Conservation (phyloP, 2,113 vertebrate genomes). For the Ceuthmochares aereus region DNA sequence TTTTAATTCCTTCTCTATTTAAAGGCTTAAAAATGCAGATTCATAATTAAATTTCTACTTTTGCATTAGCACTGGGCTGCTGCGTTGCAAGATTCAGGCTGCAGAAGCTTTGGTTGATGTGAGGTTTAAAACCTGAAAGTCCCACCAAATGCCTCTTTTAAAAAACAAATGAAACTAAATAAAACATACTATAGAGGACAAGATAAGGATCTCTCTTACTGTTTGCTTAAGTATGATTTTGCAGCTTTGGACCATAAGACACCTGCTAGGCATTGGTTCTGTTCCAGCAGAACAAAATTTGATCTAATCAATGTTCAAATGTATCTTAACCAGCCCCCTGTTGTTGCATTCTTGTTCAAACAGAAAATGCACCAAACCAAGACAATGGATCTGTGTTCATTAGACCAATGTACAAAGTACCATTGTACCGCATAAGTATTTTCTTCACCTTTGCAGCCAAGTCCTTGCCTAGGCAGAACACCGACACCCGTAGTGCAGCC, state of each 20-base stretch:
- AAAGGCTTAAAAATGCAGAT: not conserved
- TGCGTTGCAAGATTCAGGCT: not conserved
- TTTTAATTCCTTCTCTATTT: not conserved
- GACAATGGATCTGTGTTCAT: not conserved
- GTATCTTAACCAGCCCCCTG: not conserved
- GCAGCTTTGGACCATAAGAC: not conserved
- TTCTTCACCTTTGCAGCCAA: not conserved
- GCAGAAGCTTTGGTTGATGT: not conserved
- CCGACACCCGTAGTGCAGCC: not conserved
- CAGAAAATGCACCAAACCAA: not conserved
- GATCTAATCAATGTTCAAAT: not conserved
- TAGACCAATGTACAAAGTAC: not conserved
- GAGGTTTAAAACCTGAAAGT: not conserved
- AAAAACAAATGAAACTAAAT: not conserved
- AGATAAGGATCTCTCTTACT: not conserved
- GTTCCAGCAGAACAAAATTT: not conserved
- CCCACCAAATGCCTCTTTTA: not conserved
- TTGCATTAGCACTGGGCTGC: accelerated
- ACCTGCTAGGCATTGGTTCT: not conserved
- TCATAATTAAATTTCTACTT: not conserved
- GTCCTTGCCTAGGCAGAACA: not conserved
- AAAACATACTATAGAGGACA: not conserved
- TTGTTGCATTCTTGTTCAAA: not conserved
- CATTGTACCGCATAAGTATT: accelerated
- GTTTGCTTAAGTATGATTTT: not conserved